Evolutionary conservation across 2,888 invertebrate species (phyloP), one percentile per base, ranked within the genome.

Genomic region (Crematogaster levior): DNA sequence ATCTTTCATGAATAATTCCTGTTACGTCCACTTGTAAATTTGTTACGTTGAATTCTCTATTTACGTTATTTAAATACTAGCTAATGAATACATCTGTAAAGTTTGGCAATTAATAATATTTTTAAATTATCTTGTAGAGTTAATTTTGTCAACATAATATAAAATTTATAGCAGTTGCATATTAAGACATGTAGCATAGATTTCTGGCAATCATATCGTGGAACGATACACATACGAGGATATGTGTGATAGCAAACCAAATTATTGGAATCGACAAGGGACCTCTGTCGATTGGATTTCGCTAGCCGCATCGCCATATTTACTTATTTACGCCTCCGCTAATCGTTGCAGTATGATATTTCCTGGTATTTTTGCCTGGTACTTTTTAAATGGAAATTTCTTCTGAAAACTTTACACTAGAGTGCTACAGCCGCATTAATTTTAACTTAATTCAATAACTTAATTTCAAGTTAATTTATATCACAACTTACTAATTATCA

Each of bases 201-300:
- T 77, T 63, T 43, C n/a, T 30, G 68, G 43, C 56, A 68, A 66
- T 79, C 24, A 43, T 34, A 43, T 34, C 66, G 53, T n/a, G 21
- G 30, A 66, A 43, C 30, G 75, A 77, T 43, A 66, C 56, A 75
- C 37, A 53, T 37, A 12, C 30, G 58, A 53, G 66, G 48, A 60
- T 70, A 73, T 73, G 73, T 68, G 72, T 46, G 80, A 72, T 77
- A 60, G 85, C 81, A 83, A 86, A 87, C 79, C 81, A 84, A 84
- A 87, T 87, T 85, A 87, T 87, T 84, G 86, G 84, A 83, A 84
- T 70, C 74, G 82, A 80, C 85, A 82, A 81, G 79, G 80, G 75
- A 81, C 81, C 80, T 40, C 61, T 58, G 81, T 63, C 83, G 74
- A 87, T 86, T 84, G 84, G 75, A 75, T 83, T 84, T 85, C 72